Evolutionary conservation across 2,888 invertebrate species (phyloP).

Genomic region (Drosophila hamatofila): DNA sequence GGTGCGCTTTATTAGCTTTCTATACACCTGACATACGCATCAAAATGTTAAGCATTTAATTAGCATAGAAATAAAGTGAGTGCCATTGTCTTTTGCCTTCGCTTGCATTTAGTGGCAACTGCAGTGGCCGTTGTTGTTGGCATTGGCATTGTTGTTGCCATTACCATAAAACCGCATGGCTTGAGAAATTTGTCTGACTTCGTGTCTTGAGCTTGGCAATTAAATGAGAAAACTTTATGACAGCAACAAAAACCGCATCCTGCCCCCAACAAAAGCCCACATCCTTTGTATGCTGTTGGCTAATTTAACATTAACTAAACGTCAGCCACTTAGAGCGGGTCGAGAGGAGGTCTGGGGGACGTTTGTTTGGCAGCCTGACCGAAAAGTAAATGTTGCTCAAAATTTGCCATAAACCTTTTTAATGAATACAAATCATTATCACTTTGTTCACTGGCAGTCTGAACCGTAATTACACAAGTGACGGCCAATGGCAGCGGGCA

Average conservation of each 20-base stretch:
- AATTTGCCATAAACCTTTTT: slow-evolving; percentile 80
- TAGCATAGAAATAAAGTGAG: slow-evolving; percentile 10
- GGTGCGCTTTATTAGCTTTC: background rate
- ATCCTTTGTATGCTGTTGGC: slow-evolving; percentile 18
- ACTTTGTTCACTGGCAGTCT: slow-evolving; percentile 71
- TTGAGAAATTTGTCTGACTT: slow-evolving; percentile 35
- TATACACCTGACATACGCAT: background rate
- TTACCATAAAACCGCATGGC: slow-evolving; percentile 5
- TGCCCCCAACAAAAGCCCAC: background rate
- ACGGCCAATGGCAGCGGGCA: slow-evolving; percentile 10
- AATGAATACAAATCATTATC: slow-evolving; percentile 82
- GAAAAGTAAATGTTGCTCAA: slow-evolving; percentile 71
- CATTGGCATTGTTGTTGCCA: slow-evolving; percentile 5
- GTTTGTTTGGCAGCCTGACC: slow-evolving; percentile 26
- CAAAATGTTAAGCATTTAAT: slow-evolving; percentile 21
- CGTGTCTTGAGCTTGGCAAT: slow-evolving; percentile 31
- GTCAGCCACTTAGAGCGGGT: slow-evolving; percentile 32
- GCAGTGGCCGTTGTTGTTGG: slow-evolving; percentile 10
- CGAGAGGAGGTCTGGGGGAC: no score
- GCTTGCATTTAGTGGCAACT: slow-evolving; percentile 25
- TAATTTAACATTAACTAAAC: slow-evolving; percentile 40
- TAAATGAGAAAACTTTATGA: slow-evolving; percentile 40
- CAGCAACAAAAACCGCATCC: slow-evolving; percentile 27
- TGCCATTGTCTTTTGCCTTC: slow-evolving; percentile 1
- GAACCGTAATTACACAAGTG: slow-evolving; percentile 73